A percentile compares a stretch with the other conserved stretches of the same genome.
Conservation (phyloP, 2,797 vertebrate species). For the Telmatherina bonti region DNA sequence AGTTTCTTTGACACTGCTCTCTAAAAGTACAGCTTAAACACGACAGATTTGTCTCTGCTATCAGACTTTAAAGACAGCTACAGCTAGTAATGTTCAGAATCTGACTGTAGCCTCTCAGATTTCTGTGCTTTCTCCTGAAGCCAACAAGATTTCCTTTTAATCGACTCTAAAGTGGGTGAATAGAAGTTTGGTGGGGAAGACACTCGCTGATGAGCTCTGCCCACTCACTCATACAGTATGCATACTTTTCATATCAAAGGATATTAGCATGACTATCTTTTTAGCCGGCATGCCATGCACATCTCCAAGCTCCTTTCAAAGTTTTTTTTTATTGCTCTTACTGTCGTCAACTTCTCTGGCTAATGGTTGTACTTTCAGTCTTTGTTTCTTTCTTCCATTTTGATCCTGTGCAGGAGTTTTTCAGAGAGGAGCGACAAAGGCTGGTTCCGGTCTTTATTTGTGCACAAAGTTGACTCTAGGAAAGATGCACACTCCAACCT, state of each 20-base stretch:
- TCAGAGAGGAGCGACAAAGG: conserved; percentile 87
- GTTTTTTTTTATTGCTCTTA: conserved; percentile 18
- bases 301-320: conserved; percentile 51
- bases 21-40: not conserved
- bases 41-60: not conserved
- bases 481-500: conserved; percentile 98
- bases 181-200: conserved; percentile 40
- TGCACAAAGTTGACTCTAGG: conserved; percentile 92
- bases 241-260: conserved; percentile 55
- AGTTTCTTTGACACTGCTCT: not conserved
- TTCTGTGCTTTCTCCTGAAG: conserved; percentile 18
- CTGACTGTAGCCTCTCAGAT: conserved; percentile 23
- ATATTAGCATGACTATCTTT: conserved; percentile 64
- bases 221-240: conserved; percentile 63
- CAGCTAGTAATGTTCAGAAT: conserved; percentile 13
- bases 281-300: conserved; percentile 46
- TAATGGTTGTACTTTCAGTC: conserved; percentile 49
- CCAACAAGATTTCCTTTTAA: conserved; percentile 25
- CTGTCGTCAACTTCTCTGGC: conserved; percentile 37
- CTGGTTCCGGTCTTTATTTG: conserved; percentile 94
- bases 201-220: conserved; percentile 42
- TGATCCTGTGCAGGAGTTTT: conserved; percentile 82
- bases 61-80: conserved; percentile 14
- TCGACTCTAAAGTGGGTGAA: conserved; percentile 39
- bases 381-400: conserved; percentile 66